Evolutionary conservation across 2,888 invertebrate genomes (phyloP).

Genomic region (Lissocephala sabroskyi): DNA sequence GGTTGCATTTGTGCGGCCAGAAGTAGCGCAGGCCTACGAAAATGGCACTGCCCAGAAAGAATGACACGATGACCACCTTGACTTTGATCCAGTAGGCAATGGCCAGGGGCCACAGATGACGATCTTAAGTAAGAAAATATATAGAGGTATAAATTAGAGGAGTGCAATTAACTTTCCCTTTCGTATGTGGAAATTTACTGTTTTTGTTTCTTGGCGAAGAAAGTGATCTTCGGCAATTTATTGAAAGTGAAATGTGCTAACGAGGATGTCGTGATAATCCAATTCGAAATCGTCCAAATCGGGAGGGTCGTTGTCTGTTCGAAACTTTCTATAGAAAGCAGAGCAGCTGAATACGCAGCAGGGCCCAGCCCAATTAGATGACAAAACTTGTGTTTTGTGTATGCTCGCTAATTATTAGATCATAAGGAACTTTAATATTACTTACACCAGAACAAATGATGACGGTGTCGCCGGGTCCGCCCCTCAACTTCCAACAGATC

Average conservation of each 20-base stretch:
- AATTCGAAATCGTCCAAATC: constrained; percentile 33
- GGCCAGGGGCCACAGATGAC: constrained; percentile 67
- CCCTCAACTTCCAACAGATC: constrained; percentile 52
- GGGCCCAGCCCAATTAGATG: constrained; percentile 9
- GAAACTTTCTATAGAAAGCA: constrained; percentile 50
- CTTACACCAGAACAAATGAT: constrained; percentile 47
- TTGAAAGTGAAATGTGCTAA: constrained; percentile 70
- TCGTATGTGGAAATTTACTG: too few relatives aligned
- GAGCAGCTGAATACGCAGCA: constrained; percentile 27
- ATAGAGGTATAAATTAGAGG: too few relatives aligned
- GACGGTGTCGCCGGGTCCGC: constrained; percentile 54
- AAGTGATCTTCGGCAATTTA: constrained; percentile 39
- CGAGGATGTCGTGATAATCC: constrained; percentile 51
- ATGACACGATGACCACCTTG: constrained; percentile 68
- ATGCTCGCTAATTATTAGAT: constrained; percentile 20
- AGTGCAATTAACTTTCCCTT: constrained; percentile 24
- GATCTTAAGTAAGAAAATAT: constrained; percentile 23
- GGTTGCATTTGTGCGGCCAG: constrained; percentile 52
- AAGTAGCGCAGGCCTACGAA: constrained; percentile 66
- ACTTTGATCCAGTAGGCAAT: constrained; percentile 70
- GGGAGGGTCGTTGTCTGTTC: constrained; percentile 7
- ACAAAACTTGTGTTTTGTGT: constrained; percentile 4
- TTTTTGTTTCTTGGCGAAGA: not conserved
- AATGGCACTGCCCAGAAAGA: constrained; percentile 69
- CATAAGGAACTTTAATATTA: not conserved